These are phyloP conservation scores for Sinopyrophorus schimmeli DNA, from an alignment of 2,888 invertebrate genomes.

Conservation along the genomic window DNA sequence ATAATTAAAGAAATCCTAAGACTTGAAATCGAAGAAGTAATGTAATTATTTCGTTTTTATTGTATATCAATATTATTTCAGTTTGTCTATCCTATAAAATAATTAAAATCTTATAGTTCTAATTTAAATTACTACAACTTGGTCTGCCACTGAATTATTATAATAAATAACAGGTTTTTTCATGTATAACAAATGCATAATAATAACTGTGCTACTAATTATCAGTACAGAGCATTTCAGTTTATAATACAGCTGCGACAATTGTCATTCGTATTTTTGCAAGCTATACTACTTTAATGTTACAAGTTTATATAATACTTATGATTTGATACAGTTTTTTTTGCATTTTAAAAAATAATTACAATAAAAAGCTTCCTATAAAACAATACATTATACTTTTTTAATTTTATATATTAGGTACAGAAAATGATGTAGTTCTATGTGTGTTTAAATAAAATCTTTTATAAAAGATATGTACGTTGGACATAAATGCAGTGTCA, in stretches of 20 bases:
- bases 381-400: conserved; percentile 14
- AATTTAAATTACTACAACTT: conserved; percentile 25
- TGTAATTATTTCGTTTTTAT: too few species aligned
- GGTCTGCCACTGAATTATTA: conserved; percentile 23
- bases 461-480: conserved; percentile 9
- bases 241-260: conserved; percentile 27
- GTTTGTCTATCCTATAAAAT: conserved; percentile 21
- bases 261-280: conserved; percentile 13
- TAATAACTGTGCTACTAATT: conserved; percentile 17
- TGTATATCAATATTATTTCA: conserved; percentile 25
- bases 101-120: conserved; percentile 14
- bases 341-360: conserved; percentile 15
- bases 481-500: conserved; percentile 13
- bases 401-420: conserved; percentile 12
- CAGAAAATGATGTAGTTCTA: conserved; percentile 3
- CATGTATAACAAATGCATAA: conserved; percentile 24
- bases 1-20: too few species aligned
- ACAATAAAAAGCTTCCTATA: conserved; percentile 14
- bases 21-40: too few species aligned
- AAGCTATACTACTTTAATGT: conserved; percentile 27
- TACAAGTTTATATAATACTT: conserved; percentile 23
- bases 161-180: conserved; percentile 16
- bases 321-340: conserved; percentile 19
- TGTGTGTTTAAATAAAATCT: conserved; percentile 6
- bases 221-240: conserved; percentile 26